Evolutionary conservation across 2,888 invertebrate species (phyloP).

Genomic region (Crematogaster levior): DNA sequence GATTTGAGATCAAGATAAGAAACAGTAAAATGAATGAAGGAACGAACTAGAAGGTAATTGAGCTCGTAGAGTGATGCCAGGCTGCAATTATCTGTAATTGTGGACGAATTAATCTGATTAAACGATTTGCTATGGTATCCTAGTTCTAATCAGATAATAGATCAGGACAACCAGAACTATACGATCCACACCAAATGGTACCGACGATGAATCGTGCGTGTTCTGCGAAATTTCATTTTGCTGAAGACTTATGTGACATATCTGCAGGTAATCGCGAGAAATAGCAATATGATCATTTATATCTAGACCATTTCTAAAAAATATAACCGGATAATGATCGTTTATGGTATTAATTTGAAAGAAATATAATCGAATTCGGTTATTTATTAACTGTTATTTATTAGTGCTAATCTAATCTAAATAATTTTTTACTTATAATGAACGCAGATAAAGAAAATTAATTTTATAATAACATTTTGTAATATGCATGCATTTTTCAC

Average conservation of each 20-base stretch:
- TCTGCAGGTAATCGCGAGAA: background rate
- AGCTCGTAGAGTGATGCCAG: conserved; percentile 36
- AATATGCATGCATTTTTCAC: background rate
- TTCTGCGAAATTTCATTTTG: conserved; percentile 23
- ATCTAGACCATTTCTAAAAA: background rate
- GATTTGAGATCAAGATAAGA: background rate
- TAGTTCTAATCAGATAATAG: conserved; percentile 61
- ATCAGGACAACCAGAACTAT: conserved; percentile 49
- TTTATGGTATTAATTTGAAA: background rate
- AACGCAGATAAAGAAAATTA: background rate
- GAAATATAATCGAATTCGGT: background rate
- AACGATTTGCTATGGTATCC: conserved; percentile 56
- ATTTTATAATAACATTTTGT: background rate
- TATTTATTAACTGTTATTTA: no score
- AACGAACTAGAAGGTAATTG: conserved; percentile 13
- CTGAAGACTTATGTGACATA: background rate
- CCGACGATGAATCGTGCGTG: conserved; percentile 28
- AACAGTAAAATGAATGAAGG: conserved; percentile 30
- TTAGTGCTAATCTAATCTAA: background rate
- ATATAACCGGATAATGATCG: background rate
- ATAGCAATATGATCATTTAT: conserved; percentile 20
- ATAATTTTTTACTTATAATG: background rate
- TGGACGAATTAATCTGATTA: conserved; percentile 70
- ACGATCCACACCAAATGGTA: conserved; percentile 12
- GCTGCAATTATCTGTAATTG: conserved; percentile 72